Base-by-base conservation (phyloP, 1,140 invertebrate genomes). In the Harlomillsia oculata region DNA sequence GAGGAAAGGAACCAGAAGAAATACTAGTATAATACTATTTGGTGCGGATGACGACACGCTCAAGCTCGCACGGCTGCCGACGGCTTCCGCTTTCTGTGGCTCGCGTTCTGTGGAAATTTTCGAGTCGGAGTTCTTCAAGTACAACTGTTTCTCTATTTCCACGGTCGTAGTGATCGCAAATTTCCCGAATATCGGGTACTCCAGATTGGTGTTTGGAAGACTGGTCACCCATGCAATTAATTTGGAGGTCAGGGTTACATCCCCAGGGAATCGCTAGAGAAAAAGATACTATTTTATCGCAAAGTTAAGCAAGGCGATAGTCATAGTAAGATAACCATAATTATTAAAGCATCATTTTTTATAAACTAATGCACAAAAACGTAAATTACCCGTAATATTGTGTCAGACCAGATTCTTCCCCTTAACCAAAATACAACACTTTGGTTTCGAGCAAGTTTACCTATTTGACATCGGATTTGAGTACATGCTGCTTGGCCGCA, bases 371-470 rank as follows among this genome's bases (percentile, higher is more conserved):
- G n/a, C n/a, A n/a, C n/a, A n/a, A 30, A 43, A 43, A 18, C 11
- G 11, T 8, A 25, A 45, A 34, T 73, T 69, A 85, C 83, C 72
- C 85, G 82, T 68, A 82, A 81, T 45, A 94, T 72, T 0, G 88
- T 89, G 29, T 79, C 76, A 2, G 84, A 82, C 70, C 87, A 89
- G 37, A 92, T 75, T 53, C 88, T 75, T 0, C 83, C 82, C 26
- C 86, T 75, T 18, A 90, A 76, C 1, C 80, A 80, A 28, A 93
- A 82, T n/a, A 83, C 80, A 54, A 88, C 84, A 64, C 87, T 79
- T 37, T 85, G 82, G 46, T 81, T 83, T 29, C 67, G 64, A 1
- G 76, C 72, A 32, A 94, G 69, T 1, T 80, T 78, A 1, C 82
- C 82, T 0, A 89, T 76, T 0, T 75, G 75, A 65, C 90, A 94